Base-by-base conservation (phyloP, 2,888 invertebrate species). In the Mystacides longicornis region DNA sequence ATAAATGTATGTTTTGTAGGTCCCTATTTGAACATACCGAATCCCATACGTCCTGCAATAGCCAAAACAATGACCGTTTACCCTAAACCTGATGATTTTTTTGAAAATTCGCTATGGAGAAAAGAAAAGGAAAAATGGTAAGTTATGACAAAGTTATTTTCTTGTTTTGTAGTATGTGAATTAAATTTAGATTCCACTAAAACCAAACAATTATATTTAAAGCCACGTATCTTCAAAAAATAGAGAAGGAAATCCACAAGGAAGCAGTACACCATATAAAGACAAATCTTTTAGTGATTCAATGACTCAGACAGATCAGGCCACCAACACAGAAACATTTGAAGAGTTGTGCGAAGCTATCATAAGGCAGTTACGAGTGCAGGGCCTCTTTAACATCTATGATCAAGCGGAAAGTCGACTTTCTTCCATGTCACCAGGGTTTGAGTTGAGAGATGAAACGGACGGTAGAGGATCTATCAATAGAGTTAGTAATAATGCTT, bases 341-440 rank as follows among this genome's bases (percentile, higher is more conserved):
- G 75, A 77, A 55, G 73, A 75, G 4, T 75, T 71, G 55, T 75
- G 76, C 23, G 66, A 69, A 58, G 72, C 73, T 3, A 63, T 77
- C 19, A 74, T 77, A 1, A 48, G 53, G 23, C 43, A 51, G 42
- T n/a, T 50, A 5, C 9, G 18, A 27, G 22, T 48, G 51, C 2
- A 70, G 69, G 9, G 60, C 4, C 20, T 3, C 14, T 45, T 19
- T 19, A 20, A 19, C 20, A 20, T 21, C 11, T 20, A 20, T 11
- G 45, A 45, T 14, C 45, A 19, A 45, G 20, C 45, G 3, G 45
- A 45, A 19, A 45, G 16, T 16, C 18, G 14, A 19, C 4, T 19
- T 16, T 45, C 45, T 19, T 45, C 20, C 21, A 7, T 45, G 21
- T 45, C 45, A 19, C 18, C 45, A 3, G 16, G 4, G 16, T 43